Base-by-base conservation (phyloP, 2,113 vertebrate species). In the Oceanodroma tethys region DNA sequence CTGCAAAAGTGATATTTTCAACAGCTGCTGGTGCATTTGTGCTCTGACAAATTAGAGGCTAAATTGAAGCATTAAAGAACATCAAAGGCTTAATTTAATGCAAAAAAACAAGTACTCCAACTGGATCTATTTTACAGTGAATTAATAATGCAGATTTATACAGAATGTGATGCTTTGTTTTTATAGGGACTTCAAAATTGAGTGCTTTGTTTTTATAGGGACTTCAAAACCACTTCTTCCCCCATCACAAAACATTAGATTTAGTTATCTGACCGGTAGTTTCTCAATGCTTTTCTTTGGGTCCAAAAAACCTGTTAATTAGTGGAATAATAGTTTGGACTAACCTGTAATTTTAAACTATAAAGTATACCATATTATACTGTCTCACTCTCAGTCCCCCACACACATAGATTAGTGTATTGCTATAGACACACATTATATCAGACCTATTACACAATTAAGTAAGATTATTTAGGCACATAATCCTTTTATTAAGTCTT, bases 1-100 rank as follows among this genome's bases (percentile, higher is more conserved):
- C 97, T 97, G 97, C 98, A 98, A 98, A 98, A 99, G 98, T 98
- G 98, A 98, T 98, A 98, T 99, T 98, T 99, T 98, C 98, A 98
- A 98, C 98, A 98, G 98, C 98, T 98, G 98, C 98, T 98, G 96
- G 97, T 98, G 95, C 98, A 98, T 98, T 98, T 98, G 97, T 97
- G 91, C 87, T 98, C 97, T 98, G 96, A 97, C 98, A 99, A 99
- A 99, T 98, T 98, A 98, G 98, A 98, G 97, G 96, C 98, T 98
- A 98, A 98, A 98, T 97, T 78, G 96, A 98, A 98, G 98, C 98
- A 99, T 98, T 98, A 98, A 98, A 98, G 96, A 98, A 98, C 98
- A 98, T 98, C 98, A 98, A 98, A 98, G 98, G 97, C 95, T 97
- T 98, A 98, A 98, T 98, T 98, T 98, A 98, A 98, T 98, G 98